Conservation (phyloP, 2,888 invertebrate species). For the Hydriomena furcata region DNA sequence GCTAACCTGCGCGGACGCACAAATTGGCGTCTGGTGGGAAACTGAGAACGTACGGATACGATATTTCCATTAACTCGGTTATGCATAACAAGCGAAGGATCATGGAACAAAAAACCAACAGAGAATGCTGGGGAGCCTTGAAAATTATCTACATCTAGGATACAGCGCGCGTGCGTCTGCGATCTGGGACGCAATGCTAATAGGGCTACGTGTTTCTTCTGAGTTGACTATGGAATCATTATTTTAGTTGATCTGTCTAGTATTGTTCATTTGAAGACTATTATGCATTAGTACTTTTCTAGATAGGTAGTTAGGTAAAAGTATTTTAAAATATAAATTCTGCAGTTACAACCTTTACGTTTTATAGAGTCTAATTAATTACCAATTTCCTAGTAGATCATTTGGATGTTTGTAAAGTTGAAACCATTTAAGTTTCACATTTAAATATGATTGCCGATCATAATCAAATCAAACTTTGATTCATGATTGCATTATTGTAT, state of each 20-base stretch:
- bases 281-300: too few relatives aligned
- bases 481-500: constrained; percentile 35
- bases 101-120: constrained; percentile 47
- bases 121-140: constrained; percentile 49
- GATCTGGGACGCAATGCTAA: constrained; percentile 27
- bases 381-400: constrained; percentile 6
- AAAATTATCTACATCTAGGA: constrained; percentile 46
- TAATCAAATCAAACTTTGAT: constrained; percentile 36
- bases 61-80: constrained; percentile 59
- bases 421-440: constrained; percentile 19
- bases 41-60: constrained; percentile 59
- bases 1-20: constrained; percentile 62
- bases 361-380: neutral
- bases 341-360: too few relatives aligned
- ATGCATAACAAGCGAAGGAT: constrained; percentile 59
- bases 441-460: constrained; percentile 36
- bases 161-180: constrained; percentile 24
- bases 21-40: constrained; percentile 76
- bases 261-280: too few relatives aligned
- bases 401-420: constrained; percentile 5
- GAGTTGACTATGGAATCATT: neutral
- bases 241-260: too few relatives aligned
- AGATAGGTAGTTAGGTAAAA: too few relatives aligned
- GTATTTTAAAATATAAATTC: too few relatives aligned
- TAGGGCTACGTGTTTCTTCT: constrained; percentile 30